Percentiles rank a stretch among this genome's conserved stretches.
Evolutionary conservation across 2,113 vertebrate species (phyloP).

Genomic region (Chloropsis cyanopogon): DNA sequence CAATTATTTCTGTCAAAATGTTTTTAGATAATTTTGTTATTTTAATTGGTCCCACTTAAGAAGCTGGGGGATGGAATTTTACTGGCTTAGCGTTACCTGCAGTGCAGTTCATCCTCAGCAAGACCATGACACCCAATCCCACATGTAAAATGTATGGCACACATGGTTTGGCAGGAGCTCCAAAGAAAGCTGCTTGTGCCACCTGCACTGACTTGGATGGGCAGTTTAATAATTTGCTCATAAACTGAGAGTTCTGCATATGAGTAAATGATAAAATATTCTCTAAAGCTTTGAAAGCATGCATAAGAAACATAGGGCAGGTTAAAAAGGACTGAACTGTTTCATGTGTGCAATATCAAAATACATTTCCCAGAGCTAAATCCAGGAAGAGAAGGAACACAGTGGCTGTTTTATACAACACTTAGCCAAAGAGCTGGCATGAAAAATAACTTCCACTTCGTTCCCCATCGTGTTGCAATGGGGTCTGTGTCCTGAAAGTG

Average conservation of each 20-base stretch:
- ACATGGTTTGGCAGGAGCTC: rapidly evolving
- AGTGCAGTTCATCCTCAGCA: background rate
- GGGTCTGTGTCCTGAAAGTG: background rate
- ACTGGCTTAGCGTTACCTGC: background rate
- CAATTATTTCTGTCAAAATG: background rate
- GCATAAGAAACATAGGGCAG: background rate
- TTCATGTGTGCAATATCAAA: background rate
- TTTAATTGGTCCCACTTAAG: background rate
- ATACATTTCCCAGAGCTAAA: background rate
- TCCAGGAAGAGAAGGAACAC: background rate
- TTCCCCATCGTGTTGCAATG: background rate
- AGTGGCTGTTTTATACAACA: background rate
- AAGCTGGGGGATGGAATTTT: background rate
- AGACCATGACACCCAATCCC: background rate
- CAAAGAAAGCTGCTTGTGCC: background rate
- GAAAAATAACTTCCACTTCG: background rate
- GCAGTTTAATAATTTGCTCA: background rate
- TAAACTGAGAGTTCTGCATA: background rate
- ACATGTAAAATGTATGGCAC: rapidly evolving
- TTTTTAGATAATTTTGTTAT: background rate
- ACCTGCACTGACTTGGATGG: background rate
- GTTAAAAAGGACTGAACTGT: background rate
- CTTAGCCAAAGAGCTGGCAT: background rate
- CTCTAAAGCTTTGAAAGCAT: background rate
- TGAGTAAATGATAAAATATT: background rate